Evolutionary conservation across 2,888 invertebrate genomes (phyloP), one percentile per base, ranked within the genome.

Genomic region (Andrena bicolor): DNA sequence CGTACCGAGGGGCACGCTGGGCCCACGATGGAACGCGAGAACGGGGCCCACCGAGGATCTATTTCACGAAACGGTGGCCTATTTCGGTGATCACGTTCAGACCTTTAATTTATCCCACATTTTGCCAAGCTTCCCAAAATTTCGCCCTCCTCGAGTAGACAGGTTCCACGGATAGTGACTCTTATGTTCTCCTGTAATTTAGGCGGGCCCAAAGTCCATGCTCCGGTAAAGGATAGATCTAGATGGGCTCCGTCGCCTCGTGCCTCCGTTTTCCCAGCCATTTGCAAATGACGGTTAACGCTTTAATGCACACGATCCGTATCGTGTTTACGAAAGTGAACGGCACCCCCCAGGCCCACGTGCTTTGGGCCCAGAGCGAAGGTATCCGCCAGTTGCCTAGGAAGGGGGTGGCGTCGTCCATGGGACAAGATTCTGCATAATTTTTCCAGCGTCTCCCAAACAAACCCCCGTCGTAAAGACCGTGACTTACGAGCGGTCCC

Each of bases 31-130:
- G 66, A 41, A 64, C 56, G 61, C 63, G 48, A 68, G 76, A 49
- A 35, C 76, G 68, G 28, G 76, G 82, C 81, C 65, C 86, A 75
- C 82, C 82, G 75, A 86, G 89, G 88, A 56, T 56, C 56, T 56
- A 23, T 56, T 56, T 56, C 56, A 56, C 56, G 23, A 56, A 56
- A 56, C 10, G 56, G 23, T 23, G 90, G 90, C 76, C 91, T 87
- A 91, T 91, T 92, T 91, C 92, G 92, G 92, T 92, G 93, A 92
- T 93, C 92, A 91, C 92, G 90, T 84, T 90, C 87, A 84, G 79
- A 26, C 76, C 64, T 58, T 80, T 86, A 16, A 41, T 41, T 16
- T 16, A 41, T 41, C 41, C 41, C 16, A 13, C 41, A 41, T 16
- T 16, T 41, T 16, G 4, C 41, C 41, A 41, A 41, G 16, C 16